Base-by-base conservation (phyloP, 2,888 invertebrate species). In the Cabera pusaria region DNA sequence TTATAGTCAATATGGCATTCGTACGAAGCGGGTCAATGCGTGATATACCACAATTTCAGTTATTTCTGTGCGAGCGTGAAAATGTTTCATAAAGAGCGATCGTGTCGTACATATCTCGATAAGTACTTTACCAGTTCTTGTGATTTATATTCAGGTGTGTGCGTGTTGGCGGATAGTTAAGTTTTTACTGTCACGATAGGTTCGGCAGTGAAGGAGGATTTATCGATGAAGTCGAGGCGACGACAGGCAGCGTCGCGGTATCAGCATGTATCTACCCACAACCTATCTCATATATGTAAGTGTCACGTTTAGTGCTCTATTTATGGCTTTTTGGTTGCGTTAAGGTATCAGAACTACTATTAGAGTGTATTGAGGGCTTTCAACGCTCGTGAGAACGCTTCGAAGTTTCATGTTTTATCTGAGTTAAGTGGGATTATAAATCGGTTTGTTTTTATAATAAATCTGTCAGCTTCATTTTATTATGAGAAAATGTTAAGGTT, bases 91-190 rank as follows among this genome's bases (percentile, higher is more conserved):
- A 71, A 73, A 72, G 45, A 56, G 49, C 65, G 72, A 78, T 80
- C 71, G 73, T 82, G 83, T 84, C 59, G 65, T 78, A 82, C 82
- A 81, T 72, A 72, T 69, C 72, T 78, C 70, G 80, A 83, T 83
- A 85, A 79, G 72, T 79, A 70, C 59, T 61, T 68, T 77, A 74
- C 71, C 56, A 64, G 72, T 74, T 66, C 62, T 74, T 63, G 76
- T 83, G 80, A 81, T 86, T 85, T 86, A 82, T 74, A 79, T 77
- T 72, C 71, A 77, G 75, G 79, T 80, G 76, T 69, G 70, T 79
- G 78, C 84, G 75, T 87, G 87, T 82, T 69, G 67, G 73, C 71
- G 70, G 81, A 86, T 85, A 85, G 82, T 86, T 85, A 82, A 82
- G 71, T 73, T 86, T 85, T 85, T 84, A 86, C 68, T 69, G 73